Percentiles rank a stretch among this genome's conserved stretches.
Evolutionary conservation across 2,888 invertebrate species (phyloP).

Genomic region (Xanthorhoe spadicearia): DNA sequence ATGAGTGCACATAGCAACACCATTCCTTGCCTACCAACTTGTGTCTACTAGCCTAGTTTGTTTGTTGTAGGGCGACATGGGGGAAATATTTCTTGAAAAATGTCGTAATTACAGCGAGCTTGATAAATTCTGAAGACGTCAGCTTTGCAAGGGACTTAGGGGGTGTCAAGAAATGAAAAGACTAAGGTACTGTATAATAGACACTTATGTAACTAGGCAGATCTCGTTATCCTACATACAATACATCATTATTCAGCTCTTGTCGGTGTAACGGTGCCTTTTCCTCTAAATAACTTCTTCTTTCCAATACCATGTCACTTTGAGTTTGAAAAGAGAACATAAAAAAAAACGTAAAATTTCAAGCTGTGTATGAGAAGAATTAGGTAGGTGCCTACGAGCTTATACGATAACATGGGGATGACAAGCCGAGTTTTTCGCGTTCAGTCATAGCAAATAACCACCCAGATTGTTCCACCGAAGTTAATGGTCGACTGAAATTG

Average conservation of each 20-base stretch:
- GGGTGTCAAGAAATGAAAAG: not conserved
- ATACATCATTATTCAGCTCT: not conserved
- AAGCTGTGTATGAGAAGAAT: no score
- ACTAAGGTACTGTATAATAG: not conserved
- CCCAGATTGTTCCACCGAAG: conserved; percentile 24
- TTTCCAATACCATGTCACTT: no score
- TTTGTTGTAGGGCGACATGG: conserved; percentile 1
- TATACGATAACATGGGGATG: no score
- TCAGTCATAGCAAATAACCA: no score
- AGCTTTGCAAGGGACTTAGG: not conserved
- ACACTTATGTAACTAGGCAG: not conserved
- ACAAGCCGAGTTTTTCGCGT: no score
- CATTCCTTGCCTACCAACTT: not conserved
- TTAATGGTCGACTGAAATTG: conserved; percentile 28
- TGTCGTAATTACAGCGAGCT: not conserved
- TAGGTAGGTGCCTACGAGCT: no score
- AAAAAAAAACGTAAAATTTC: no score
- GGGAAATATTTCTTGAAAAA: conserved; percentile 13
- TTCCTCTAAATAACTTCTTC: no score
- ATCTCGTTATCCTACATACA: no score
- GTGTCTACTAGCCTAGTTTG: not conserved
- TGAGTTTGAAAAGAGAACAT: no score
- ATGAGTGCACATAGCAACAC: conserved; percentile 16
- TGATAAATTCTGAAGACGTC: not conserved
- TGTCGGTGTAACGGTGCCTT: no score